Percentiles rank a stretch among this genome's conserved stretches.
These are phyloP conservation scores for Ceryle rudis DNA, from an alignment of 2,797 vertebrate species.

Conservation along the genomic window DNA sequence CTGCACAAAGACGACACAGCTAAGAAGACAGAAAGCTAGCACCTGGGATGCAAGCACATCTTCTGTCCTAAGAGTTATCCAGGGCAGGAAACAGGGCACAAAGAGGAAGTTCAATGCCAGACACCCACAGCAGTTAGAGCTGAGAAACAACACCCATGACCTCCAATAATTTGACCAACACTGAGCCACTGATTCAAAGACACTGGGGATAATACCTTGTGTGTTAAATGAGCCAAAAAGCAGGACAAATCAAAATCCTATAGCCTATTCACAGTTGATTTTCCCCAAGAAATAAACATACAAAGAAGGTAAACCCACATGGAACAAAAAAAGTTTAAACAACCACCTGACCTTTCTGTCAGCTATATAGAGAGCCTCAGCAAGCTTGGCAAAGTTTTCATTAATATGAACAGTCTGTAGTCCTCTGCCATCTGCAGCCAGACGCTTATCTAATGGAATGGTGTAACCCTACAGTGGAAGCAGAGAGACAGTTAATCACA, in stretches of 20 bases:
- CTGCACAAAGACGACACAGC: slow-evolving; percentile 61
- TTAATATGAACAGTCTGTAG: slow-evolving; percentile 98
- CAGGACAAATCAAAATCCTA: neutral
- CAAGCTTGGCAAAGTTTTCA: slow-evolving; percentile 97
- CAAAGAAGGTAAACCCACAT: neutral
- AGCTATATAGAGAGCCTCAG: slow-evolving; percentile 96
- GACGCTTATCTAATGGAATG: slow-evolving; percentile 95
- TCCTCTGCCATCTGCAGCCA: slow-evolving; percentile 95
- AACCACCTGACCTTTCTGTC: slow-evolving; percentile 90
- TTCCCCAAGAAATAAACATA: neutral
- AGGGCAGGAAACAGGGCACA: neutral
- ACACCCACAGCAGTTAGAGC: neutral
- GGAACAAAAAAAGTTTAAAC: neutral
- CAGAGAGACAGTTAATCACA: neutral
- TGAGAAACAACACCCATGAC: neutral
- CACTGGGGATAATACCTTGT: neutral
- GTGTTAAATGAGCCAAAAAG: neutral
- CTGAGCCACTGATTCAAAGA: neutral
- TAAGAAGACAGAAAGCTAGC: neutral
- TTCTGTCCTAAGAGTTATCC: neutral
- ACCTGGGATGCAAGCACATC: neutral
- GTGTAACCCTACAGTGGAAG: slow-evolving; percentile 89
- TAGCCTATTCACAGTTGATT: neutral
- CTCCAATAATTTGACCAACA: neutral
- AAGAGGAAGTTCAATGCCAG: neutral